Conservation (phyloP, 2,888 invertebrate species). For the Agrochola macilenta region DNA sequence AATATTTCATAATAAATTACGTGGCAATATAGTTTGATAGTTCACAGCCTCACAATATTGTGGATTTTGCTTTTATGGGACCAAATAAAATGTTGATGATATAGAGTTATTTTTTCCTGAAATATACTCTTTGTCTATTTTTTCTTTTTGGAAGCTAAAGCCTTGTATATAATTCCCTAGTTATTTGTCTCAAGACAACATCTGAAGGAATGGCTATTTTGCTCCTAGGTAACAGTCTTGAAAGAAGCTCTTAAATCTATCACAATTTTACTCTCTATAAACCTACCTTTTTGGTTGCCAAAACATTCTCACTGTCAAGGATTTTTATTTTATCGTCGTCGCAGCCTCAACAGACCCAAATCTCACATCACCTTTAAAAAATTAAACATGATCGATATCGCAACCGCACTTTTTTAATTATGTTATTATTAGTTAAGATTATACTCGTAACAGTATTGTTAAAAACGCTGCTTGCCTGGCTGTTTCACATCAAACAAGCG, state of each 20-base stretch:
- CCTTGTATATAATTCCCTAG: slow-evolving; percentile 16
- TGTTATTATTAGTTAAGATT: slow-evolving; percentile 37
- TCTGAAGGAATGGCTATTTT: slow-evolving; percentile 14
- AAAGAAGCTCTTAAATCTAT: slow-evolving; percentile 13
- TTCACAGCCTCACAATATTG: slow-evolving; percentile 50
- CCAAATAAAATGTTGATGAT: slow-evolving; percentile 43
- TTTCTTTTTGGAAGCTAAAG: neutral
- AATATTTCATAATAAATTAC: slow-evolving; percentile 64
- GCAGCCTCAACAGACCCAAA: neutral
- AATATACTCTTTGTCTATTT: slow-evolving; percentile 16
- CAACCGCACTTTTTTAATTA: slow-evolving; percentile 34
- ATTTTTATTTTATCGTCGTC: neutral
- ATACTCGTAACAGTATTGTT: slow-evolving; percentile 61
- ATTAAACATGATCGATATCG: neutral
- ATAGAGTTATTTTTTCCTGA: slow-evolving; percentile 23
- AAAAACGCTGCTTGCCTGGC: slow-evolving; percentile 63
- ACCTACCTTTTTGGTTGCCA: neutral
- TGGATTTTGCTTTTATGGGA: slow-evolving; percentile 50
- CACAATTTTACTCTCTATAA: neutral
- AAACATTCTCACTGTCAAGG: neutral
- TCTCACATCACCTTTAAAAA: neutral
- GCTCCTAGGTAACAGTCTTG: neutral
- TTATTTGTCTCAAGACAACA: neutral
- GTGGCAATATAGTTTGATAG: slow-evolving; percentile 56
- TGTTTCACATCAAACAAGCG: slow-evolving; percentile 80